Percentiles rank a stretch among this genome's conserved stretches.
Evolutionary conservation across 2,888 invertebrate genomes (phyloP).

Genomic region (Tipula vernalis): DNA sequence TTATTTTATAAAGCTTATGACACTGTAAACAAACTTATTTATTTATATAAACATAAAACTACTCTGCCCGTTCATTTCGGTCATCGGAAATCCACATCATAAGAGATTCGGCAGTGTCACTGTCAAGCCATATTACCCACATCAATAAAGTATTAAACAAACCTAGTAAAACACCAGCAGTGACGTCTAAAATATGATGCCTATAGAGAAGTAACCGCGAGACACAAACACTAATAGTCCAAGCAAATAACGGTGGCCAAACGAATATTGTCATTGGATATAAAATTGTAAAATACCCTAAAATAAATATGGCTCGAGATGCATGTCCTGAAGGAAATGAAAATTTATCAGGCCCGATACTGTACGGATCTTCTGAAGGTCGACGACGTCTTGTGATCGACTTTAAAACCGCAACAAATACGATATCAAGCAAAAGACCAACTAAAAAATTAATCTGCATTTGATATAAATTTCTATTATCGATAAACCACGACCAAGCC

Average conservation of each 20-base stretch:
- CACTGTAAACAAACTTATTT: too few species aligned
- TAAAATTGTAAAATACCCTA: conserved; percentile 55
- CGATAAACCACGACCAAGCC: conserved; percentile 63
- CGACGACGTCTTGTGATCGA: conserved; percentile 64
- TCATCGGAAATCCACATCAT: conserved; percentile 10
- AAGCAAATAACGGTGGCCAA: conserved; percentile 52
- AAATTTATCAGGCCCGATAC: conserved; percentile 65
- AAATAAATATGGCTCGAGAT: conserved; percentile 66
- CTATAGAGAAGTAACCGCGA: conserved; percentile 74
- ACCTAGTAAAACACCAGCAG: conserved; percentile 63
- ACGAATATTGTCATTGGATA: conserved; percentile 48
- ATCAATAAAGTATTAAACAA: conserved; percentile 53
- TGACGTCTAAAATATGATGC: conserved; percentile 78
- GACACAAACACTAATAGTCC: conserved; percentile 60
- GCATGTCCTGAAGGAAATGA: conserved; percentile 89
- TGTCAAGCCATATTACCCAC: conserved; percentile 45
- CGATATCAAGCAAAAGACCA: conserved; percentile 65
- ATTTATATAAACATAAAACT: not conserved
- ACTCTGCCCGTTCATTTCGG: not conserved
- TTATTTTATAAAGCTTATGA: too few species aligned
- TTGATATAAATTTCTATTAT: conserved; percentile 55
- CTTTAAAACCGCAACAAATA: conserved; percentile 64
- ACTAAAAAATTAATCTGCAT: conserved; percentile 76
- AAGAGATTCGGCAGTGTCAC: not conserved
- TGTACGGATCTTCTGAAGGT: conserved; percentile 58